Evolutionary conservation across 2,113 vertebrate species (phyloP), one percentile per base, ranked within the genome.

Genomic region (Falco punctatus): DNA sequence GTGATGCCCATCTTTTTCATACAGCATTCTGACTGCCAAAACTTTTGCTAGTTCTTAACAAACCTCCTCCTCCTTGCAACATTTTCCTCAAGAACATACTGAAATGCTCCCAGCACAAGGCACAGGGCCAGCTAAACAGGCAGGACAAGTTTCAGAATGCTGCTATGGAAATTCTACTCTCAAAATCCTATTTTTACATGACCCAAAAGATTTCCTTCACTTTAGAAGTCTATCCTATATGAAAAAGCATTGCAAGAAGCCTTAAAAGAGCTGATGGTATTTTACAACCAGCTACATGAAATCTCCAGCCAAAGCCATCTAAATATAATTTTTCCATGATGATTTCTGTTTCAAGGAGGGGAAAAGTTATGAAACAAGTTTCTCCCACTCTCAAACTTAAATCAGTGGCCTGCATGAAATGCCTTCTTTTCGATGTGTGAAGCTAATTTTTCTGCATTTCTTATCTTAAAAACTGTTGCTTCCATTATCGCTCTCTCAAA

Each of bases 1-100:
- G 82, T 95, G 83, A 94, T 82, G 66, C 78, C 72, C 5, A 3
- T 86, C 67, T 90, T 94, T 94, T 92, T 80, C 33, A 73, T 82
- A 86, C 46, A 91, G 59, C 80, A 35, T 88, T 90, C 72, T 91
- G 65, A 64, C 65, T 94, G 78, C 52, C 5, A n/a, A 88, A 96
- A 94, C 85, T 95, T 93, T 51, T 77, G 73, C 73, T 86, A 89
- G 70, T 48, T 95, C 91, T 95, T 92, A 87, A 48, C 65, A 93
- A 90, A 94, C 54, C 87, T 95, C 96, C 93, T 92, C 95, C 91
- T 94, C 96, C 91, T 94, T 5, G 3, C 73, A 94, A 81, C 90
- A 86, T 93, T 94, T 94, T 95, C 96, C 66, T 90, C 81, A 93
- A 90, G 96, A 95, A 96, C 94, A 96, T 91, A 69, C 70, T 93